Percentiles rank a stretch among this genome's conserved stretches.
phyloP scores from a whole-genome alignment of 2,113 vertebrate genomes.

The Otus sunia region DNA sequence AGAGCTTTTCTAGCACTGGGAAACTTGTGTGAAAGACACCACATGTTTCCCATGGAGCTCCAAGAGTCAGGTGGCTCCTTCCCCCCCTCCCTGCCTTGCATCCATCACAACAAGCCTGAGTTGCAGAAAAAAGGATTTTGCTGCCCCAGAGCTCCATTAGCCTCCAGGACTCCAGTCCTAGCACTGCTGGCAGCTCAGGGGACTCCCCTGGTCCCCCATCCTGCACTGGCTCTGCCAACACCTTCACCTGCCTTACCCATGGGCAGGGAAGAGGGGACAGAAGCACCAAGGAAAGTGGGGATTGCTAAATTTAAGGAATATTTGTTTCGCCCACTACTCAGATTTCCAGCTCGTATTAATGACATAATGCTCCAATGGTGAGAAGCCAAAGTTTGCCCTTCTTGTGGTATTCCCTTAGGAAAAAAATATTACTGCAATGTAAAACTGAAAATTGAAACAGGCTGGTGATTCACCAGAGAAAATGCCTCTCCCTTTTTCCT shows the following conservation, averaged over 20 bases:
- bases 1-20: not conserved
- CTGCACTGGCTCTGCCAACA: accelerated
- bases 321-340: not conserved
- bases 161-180: too few species aligned
- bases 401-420: slow-evolving; percentile 40
- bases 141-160: not conserved
- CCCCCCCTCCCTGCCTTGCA: not conserved
- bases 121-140: not conserved
- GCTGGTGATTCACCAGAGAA: slow-evolving; percentile 38
- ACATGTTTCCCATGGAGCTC: not conserved
- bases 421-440: not conserved
- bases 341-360: not conserved
- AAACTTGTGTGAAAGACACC: not conserved
- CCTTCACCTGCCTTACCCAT: not conserved
- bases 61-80: not conserved
- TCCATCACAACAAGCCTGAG: not conserved
- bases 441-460: slow-evolving; percentile 43
- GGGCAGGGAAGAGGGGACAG: not conserved
- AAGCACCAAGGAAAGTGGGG: not conserved
- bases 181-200: not conserved
- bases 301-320: not conserved
- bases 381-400: slow-evolving; percentile 38
- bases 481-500: slow-evolving; percentile 41
- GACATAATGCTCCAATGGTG: not conserved
- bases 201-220: not conserved